A percentile compares a stretch with the other conserved stretches of the same genome.
Conservation (phyloP, 2,888 invertebrate genomes). For the Hypena proboscidalis region DNA sequence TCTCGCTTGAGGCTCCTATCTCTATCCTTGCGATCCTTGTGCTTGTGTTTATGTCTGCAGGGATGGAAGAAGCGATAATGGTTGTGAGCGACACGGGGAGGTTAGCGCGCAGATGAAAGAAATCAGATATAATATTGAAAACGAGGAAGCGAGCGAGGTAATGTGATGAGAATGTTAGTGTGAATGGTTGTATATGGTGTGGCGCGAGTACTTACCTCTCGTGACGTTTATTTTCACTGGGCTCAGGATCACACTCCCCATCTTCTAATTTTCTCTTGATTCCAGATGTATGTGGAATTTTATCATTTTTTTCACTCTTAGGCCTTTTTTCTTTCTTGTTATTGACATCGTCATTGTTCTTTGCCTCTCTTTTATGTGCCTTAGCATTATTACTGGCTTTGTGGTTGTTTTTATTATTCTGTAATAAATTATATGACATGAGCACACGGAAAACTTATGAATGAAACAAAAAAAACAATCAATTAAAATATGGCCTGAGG, state of each 20-base stretch:
- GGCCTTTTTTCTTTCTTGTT: slow-evolving; percentile 70
- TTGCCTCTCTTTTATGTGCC: slow-evolving; percentile 63
- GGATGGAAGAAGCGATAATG: slow-evolving; percentile 78
- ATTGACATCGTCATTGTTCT: slow-evolving; percentile 60
- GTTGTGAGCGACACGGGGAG: slow-evolving; percentile 61
- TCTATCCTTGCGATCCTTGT: slow-evolving; percentile 80
- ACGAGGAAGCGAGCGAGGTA: slow-evolving; percentile 45
- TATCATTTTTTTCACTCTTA: slow-evolving; percentile 66
- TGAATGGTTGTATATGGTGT: slow-evolving; percentile 3
- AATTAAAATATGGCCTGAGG: too few relatives aligned
- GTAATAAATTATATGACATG: slow-evolving; percentile 37
- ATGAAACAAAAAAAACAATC: not conserved
- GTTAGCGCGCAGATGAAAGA: slow-evolving; percentile 41
- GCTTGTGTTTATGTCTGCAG: slow-evolving; percentile 82
- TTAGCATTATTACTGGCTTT: slow-evolving; percentile 74
- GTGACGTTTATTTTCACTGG: slow-evolving; percentile 78
- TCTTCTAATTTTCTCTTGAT: slow-evolving; percentile 85
- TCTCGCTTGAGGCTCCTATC: slow-evolving; percentile 79
- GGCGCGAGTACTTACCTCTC: slow-evolving; percentile 66
- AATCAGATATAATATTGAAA: slow-evolving; percentile 21
- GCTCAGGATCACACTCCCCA: slow-evolving; percentile 80
- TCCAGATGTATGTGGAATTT: slow-evolving; percentile 69
- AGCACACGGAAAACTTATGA: too few relatives aligned
- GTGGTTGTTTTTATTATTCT: slow-evolving; percentile 78
- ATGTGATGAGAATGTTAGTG: slow-evolving; percentile 28